Evolutionary conservation across 2,888 invertebrate species (phyloP).

Genomic region (Drosophila bunnanda): DNA sequence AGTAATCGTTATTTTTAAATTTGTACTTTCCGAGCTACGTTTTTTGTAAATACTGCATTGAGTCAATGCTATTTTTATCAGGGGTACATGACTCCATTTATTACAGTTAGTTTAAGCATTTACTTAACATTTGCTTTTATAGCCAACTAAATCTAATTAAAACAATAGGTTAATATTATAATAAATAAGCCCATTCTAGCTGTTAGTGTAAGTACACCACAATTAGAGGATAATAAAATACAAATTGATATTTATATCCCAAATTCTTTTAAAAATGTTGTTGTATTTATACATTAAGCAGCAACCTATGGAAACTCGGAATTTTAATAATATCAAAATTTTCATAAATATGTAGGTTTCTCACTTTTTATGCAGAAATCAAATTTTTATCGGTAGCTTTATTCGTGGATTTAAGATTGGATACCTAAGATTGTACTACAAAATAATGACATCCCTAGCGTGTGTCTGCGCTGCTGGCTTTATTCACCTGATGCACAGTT

Average conservation of each 20-base stretch:
- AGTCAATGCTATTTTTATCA: no score
- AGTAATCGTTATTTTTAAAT: background rate
- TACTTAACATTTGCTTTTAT: no score
- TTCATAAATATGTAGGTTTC: background rate
- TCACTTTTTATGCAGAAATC: background rate
- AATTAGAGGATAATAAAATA: background rate
- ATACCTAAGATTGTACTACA: background rate
- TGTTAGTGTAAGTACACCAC: background rate
- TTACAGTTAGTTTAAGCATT: no score
- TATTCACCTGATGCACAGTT: background rate
- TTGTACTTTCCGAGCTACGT: no score
- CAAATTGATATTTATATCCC: background rate
- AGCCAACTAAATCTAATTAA: no score
- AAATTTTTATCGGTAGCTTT: background rate
- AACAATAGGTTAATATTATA: no score
- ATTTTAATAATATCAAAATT: background rate
- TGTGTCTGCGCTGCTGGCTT: conserved; percentile 13
- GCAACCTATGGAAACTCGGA: background rate
- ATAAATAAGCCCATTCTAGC: no score
- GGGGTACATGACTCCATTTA: no score
- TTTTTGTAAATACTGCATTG: no score
- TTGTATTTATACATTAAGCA: no score
- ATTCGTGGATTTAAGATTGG: background rate
- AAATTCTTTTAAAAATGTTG: background rate
- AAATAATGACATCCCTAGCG: conserved; percentile 5